These are phyloP conservation scores for Apis laboriosa DNA, from an alignment of 1,140 invertebrate genomes.

Conservation along the genomic window DNA sequence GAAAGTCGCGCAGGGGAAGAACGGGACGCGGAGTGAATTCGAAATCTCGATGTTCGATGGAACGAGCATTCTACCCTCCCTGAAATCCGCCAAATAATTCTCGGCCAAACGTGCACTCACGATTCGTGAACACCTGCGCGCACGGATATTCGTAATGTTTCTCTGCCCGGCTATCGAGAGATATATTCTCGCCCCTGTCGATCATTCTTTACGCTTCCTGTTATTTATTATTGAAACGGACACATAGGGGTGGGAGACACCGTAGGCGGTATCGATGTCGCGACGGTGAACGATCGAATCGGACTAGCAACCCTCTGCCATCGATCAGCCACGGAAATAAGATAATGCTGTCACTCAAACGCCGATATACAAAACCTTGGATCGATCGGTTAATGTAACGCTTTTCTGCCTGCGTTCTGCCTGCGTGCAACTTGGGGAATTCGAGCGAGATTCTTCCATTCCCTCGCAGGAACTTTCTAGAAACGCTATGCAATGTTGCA, in stretches of 20 bases:
- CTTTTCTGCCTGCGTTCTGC: not conserved
- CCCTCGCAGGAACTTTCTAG: not conserved
- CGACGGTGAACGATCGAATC: conserved; percentile 21
- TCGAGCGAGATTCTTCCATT: conserved; percentile 8
- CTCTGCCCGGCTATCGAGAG: not conserved
- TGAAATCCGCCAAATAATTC: too few species aligned
- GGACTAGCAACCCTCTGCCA: not conserved
- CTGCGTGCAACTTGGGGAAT: not conserved
- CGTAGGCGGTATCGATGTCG: conserved; percentile 6
- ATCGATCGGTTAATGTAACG: conserved; percentile 25
- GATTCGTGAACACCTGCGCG: not conserved
- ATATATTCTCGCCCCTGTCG: not conserved
- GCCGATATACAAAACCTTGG: conserved; percentile 14
- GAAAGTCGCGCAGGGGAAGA: conserved; percentile 64
- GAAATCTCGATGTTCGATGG: conserved; percentile 44
- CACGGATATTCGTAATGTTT: not conserved
- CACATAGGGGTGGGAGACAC: not conserved
- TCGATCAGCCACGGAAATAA: conserved; percentile 35
- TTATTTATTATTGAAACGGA: conserved; percentile 34
- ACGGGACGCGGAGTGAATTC: conserved; percentile 56
- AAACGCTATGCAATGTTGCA: too few species aligned
- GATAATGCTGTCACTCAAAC: conserved; percentile 34
- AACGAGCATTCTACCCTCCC: not conserved
- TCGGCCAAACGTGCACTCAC: not conserved
- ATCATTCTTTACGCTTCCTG: not conserved